Evolutionary conservation across 2,113 vertebrate species (phyloP), one percentile per base, ranked within the genome.

Genomic region (Cyphomyrus discorhynchus): DNA sequence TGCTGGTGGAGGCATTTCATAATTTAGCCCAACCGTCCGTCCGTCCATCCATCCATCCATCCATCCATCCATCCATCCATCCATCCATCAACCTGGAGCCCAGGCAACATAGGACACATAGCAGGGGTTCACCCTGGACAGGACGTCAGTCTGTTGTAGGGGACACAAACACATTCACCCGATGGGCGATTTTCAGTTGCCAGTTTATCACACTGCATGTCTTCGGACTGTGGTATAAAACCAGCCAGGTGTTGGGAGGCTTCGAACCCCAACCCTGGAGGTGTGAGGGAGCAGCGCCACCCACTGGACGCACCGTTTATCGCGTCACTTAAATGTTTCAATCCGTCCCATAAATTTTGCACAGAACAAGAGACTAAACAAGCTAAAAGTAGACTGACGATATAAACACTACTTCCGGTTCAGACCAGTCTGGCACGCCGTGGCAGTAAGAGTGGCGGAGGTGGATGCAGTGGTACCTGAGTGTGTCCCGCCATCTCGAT

Each of bases 401-500:
- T 24, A 66, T 27, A 66, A 27, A 80, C 89, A 27, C 52, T n/a
- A 17, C n/a, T 35, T 42, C 35, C 35, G 6, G 35, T 19, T 17
- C 17, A 42, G 35, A 80, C 13, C 17, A 15, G 15, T 42, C 15
- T 17, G n/a, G 74, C 35, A 70, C 10, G 0, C n/a, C 62, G 4
- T 27, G 62, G 3, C 8, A 3, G 10, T 4, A 27, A 31, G n/a
- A 27, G 74, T 6, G 74, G 15, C 11, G 1, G 66, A 35, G 11
- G 9, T 1, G 13, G n/a, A 74, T 0, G 13, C 31, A 2, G 5
- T n/a, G 17, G 17, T 35, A 99, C 99, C 94, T 99, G 99, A 24
- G 99, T 98, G 93, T 99, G 99, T 88, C 99, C 99, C 24, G 98
- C 99, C 98, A 99, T 99, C 95, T 99, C 99, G 89, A 99, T 97